phyloP scores from a whole-genome alignment of 2,113 vertebrate species.

The Tylochromis polylepis region DNA sequence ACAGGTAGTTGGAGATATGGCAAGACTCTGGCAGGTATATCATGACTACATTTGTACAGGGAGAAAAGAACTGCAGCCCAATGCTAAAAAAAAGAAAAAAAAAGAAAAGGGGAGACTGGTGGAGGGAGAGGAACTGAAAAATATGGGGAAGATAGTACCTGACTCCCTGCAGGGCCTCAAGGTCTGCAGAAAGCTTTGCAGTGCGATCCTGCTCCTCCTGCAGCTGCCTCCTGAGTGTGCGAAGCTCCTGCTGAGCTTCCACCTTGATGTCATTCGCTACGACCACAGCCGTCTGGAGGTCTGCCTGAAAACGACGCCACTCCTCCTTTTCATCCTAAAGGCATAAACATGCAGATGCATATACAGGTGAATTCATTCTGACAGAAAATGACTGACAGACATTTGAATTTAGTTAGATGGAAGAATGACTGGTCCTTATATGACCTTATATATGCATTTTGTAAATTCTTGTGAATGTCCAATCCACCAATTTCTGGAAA shows the following conservation, averaged over 20 bases:
- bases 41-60: slow-evolving; percentile 28
- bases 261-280: slow-evolving; percentile 98
- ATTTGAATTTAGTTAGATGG: background rate
- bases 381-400: background rate
- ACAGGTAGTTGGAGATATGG: slow-evolving; percentile 13
- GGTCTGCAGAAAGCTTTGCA: slow-evolving; percentile 80
- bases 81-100: no score
- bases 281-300: slow-evolving; percentile 95
- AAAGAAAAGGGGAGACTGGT: background rate
- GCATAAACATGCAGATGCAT: background rate
- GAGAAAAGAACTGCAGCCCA: slow-evolving; percentile 42
- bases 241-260: slow-evolving; percentile 94
- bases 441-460: background rate
- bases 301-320: slow-evolving; percentile 93
- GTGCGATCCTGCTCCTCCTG: slow-evolving; percentile 91
- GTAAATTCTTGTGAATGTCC: background rate
- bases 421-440: background rate
- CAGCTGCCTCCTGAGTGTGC: slow-evolving; percentile 81
- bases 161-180: slow-evolving; percentile 83
- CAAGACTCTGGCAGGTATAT: slow-evolving; percentile 53
- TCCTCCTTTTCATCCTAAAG: slow-evolving; percentile 90
- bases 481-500: background rate
- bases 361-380: background rate
- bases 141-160: slow-evolving; percentile 69
- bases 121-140: background rate